Percentiles rank a stretch among this genome's conserved stretches.
Evolutionary conservation across 37 sponge, comb jelly and placozoan species (phyloP).

Genomic region (Halisarca cf. caerulea): DNA sequence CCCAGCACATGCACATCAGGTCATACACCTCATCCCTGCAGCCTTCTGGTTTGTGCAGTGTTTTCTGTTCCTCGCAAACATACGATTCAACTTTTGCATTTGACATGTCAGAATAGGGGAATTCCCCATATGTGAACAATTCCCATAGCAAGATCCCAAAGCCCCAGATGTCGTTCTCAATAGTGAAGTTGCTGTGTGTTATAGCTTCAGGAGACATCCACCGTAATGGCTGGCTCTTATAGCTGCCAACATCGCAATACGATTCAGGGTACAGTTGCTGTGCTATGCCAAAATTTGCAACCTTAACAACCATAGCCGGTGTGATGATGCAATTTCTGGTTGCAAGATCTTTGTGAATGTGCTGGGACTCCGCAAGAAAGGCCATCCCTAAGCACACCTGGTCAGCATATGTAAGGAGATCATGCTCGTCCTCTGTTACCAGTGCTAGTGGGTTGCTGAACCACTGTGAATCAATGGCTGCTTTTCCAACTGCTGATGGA

Average conservation of each 20-base stretch:
- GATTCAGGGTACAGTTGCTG: constrained; percentile 61
- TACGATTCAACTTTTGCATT: constrained; percentile 37
- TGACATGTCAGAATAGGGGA: constrained; percentile 51
- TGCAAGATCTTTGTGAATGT: constrained; percentile 66
- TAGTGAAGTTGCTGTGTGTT: constrained; percentile 38
- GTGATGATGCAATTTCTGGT: constrained; percentile 67
- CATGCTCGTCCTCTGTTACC: neutral
- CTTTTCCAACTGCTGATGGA: neutral
- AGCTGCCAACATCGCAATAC: constrained; percentile 28
- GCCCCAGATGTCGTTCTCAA: constrained; percentile 66
- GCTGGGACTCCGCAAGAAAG: constrained; percentile 43
- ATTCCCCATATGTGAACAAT: constrained; percentile 60
- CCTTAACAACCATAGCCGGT: constrained; percentile 49
- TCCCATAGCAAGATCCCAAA: constrained; percentile 76
- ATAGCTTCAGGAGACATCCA: constrained; percentile 79
- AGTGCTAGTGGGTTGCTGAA: constrained; percentile 13
- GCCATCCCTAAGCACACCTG: constrained; percentile 72
- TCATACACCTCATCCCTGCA: constrained; percentile 38
- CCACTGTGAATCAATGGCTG: neutral
- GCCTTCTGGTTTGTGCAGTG: constrained; percentile 30
- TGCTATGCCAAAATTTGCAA: constrained; percentile 62
- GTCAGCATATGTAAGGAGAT: constrained; percentile 50
- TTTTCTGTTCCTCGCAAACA: constrained; percentile 1
- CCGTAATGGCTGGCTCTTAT: constrained; percentile 38
- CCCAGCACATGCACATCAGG: constrained; percentile 58